phyloP scores from a whole-genome alignment of 2,888 invertebrate species.

The Oithona nana region DNA sequence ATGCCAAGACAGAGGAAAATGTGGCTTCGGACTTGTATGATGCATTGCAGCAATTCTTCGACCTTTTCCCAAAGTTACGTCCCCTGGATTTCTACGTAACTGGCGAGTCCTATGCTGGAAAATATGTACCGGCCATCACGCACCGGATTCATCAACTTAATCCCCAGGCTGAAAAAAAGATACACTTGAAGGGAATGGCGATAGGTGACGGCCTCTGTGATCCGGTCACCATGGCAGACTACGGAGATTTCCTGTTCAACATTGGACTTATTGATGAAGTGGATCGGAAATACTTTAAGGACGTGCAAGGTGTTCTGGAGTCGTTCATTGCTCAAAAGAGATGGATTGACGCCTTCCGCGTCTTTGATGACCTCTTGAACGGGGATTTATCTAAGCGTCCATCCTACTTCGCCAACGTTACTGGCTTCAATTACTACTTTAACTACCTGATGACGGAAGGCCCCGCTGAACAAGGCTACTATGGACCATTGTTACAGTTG shows the following conservation, averaged over 20 bases:
- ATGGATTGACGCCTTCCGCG: slow-evolving; percentile 44
- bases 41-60: slow-evolving; percentile 59
- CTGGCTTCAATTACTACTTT: slow-evolving; percentile 54
- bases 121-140: slow-evolving; percentile 52
- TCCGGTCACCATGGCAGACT: slow-evolving; percentile 25
- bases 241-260: slow-evolving; percentile 29
- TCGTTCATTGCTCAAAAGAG: slow-evolving; percentile 38
- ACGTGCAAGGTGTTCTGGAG: slow-evolving; percentile 20
- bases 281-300: slow-evolving; percentile 22
- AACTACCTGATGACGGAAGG: slow-evolving; percentile 47
- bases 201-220: slow-evolving; percentile 25
- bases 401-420: slow-evolving; percentile 48
- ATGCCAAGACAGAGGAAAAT: slow-evolving; percentile 53
- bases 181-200: slow-evolving; percentile 33
- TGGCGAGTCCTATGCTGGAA: slow-evolving; percentile 72
- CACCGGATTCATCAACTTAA: slow-evolving; percentile 49
- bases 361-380: slow-evolving; percentile 48
- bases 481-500: slow-evolving; percentile 43
- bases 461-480: slow-evolving; percentile 29
- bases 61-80: slow-evolving; percentile 54
- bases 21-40: slow-evolving; percentile 59
- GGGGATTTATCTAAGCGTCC: slow-evolving; percentile 39
- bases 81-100: slow-evolving; percentile 60
- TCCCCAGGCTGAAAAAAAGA: slow-evolving; percentile 38
- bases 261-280: slow-evolving; percentile 25